A percentile compares a stretch with the other conserved stretches of the same genome.
Conservation (phyloP, 2,888 invertebrate species). For the Thecophora atra region DNA sequence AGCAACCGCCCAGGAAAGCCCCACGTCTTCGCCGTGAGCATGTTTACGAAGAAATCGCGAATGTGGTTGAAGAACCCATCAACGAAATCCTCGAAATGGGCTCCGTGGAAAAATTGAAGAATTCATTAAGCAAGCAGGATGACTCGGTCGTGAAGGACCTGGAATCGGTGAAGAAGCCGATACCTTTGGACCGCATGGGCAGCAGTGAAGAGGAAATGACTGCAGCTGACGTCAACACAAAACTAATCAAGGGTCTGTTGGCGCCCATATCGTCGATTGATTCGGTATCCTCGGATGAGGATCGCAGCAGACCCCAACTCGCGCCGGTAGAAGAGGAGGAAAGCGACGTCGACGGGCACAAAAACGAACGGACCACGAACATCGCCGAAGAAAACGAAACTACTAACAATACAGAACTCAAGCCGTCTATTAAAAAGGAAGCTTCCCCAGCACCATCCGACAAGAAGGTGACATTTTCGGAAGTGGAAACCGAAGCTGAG, state of each 20-base stretch:
- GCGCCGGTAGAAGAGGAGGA: slow-evolving; percentile 64
- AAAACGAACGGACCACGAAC: not conserved
- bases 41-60: slow-evolving; percentile 71
- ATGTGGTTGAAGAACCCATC: slow-evolving; percentile 44
- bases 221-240: slow-evolving; percentile 34
- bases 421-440: slow-evolving; percentile 63
- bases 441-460: slow-evolving; percentile 66
- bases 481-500: slow-evolving; percentile 65
- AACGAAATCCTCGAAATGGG: slow-evolving; percentile 55
- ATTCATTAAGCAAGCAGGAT: slow-evolving; percentile 61
- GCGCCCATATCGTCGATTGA: slow-evolving; percentile 66
- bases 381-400: slow-evolving; percentile 7
- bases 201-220: slow-evolving; percentile 62
- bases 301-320: slow-evolving; percentile 55
- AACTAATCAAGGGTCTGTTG: slow-evolving; percentile 46
- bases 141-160: slow-evolving; percentile 68
- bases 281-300: slow-evolving; percentile 65
- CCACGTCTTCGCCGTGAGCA: slow-evolving; percentile 71
- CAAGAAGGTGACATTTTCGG: slow-evolving; percentile 68
- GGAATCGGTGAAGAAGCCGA: slow-evolving; percentile 63
- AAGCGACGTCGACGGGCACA: slow-evolving; percentile 53
- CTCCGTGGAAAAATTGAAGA: slow-evolving; percentile 58
- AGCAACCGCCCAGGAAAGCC: slow-evolving; percentile 57
- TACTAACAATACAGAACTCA: slow-evolving; percentile 44
- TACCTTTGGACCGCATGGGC: slow-evolving; percentile 64